Percentiles rank a stretch among this genome's conserved stretches.
phyloP scores from a whole-genome alignment of 2,797 vertebrate genomes.

The Bryconaethiops microstoma region DNA sequence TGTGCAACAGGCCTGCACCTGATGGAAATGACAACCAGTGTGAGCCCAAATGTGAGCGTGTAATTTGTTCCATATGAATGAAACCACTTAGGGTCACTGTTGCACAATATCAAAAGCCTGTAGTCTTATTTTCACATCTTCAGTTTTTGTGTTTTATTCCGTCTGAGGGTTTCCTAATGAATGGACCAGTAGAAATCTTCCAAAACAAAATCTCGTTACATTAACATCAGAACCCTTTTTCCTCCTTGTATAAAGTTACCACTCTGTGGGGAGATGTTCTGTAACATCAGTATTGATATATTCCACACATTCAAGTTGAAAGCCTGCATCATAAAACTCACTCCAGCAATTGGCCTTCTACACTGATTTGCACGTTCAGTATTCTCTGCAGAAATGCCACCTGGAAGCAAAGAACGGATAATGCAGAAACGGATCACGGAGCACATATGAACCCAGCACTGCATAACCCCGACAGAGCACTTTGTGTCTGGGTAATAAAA shows the following conservation, averaged over 20 bases:
- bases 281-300: not conserved
- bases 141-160: too few relatives aligned
- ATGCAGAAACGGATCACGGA: slow-evolving; percentile 11
- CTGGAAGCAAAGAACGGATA: slow-evolving; percentile 14
- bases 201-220: not conserved
- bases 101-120: not conserved
- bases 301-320: not conserved
- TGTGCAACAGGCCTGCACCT: not conserved
- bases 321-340: not conserved
- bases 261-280: not conserved
- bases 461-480: slow-evolving; percentile 11
- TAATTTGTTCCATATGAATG: not conserved
- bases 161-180: not conserved
- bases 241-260: not conserved
- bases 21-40: not conserved
- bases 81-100: not conserved
- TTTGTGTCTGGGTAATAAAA: slow-evolving; percentile 12
- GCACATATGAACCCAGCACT: not conserved
- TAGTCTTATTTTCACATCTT: not conserved
- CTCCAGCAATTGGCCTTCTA: not conserved
- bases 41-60: not conserved
- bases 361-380: not conserved
- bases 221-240: not conserved
- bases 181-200: not conserved
- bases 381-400: not conserved